A percentile compares a stretch with the other conserved stretches of the same genome.
These are phyloP conservation scores for Parauchenoglanis ngamensis DNA, from an alignment of 2,797 vertebrate genomes.

Conservation along the genomic window DNA sequence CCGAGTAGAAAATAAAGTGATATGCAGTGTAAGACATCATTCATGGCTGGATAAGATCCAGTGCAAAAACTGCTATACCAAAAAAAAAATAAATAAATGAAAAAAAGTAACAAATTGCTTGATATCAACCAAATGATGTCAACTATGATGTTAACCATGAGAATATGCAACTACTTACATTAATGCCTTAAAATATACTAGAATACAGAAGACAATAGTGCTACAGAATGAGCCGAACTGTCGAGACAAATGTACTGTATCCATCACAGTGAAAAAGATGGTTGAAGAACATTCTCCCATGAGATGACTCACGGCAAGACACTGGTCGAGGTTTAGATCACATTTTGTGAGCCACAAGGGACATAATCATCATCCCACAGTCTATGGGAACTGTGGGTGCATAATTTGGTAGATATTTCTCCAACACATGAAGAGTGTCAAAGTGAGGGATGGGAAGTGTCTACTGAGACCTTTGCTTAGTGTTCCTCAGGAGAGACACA, in stretches of 20 bases:
- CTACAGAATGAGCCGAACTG: conserved; percentile 61
- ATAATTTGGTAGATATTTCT: conserved; percentile 55
- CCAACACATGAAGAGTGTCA: conserved; percentile 35
- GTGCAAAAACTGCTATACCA: conserved; percentile 52
- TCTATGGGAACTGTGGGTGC: conserved; percentile 36
- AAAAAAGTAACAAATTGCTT: conserved; percentile 32
- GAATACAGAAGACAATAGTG: conserved; percentile 60
- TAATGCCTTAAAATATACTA: conserved; percentile 62
- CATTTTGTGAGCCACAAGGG: conserved; percentile 48
- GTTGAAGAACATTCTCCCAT: conserved; percentile 25
- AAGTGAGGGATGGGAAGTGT: conserved; percentile 43
- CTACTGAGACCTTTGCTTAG: conserved; percentile 48
- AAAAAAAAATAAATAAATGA: neutral
- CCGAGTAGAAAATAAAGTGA: neutral
- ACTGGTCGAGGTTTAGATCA: conserved; percentile 17
- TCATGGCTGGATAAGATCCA: neutral
- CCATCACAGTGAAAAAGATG: conserved; percentile 25
- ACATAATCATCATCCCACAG: conserved; percentile 43
- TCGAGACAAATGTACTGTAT: conserved; percentile 36
- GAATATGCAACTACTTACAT: conserved; percentile 52
- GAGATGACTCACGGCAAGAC: conserved; percentile 42
- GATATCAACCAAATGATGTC: conserved; percentile 51
- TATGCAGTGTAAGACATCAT: neutral
- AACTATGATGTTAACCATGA: conserved; percentile 49
- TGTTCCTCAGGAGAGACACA: conserved; percentile 58